phyloP scores from a whole-genome alignment of 2,113 vertebrate species.

The Catagonus wagneri region DNA sequence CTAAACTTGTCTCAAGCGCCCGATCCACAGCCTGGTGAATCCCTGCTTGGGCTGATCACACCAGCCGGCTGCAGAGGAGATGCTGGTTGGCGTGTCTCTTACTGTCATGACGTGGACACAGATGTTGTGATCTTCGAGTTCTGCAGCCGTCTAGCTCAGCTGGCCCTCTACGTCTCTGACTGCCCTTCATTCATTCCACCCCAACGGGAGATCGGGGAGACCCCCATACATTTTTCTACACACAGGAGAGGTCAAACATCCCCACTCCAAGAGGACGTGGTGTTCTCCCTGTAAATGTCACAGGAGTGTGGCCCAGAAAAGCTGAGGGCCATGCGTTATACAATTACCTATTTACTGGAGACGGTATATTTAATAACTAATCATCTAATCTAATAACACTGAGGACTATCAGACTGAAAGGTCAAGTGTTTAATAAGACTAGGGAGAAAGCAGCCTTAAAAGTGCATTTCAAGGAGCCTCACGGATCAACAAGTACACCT shows the following conservation, averaged over 20 bases:
- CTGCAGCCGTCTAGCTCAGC: not conserved
- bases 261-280: constrained; percentile 40
- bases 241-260: constrained; percentile 73
- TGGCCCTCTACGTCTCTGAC: not conserved
- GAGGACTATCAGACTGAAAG: constrained; percentile 87
- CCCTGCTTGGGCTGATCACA: not conserved
- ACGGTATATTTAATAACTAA: constrained; percentile 88
- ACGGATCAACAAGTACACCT: constrained; percentile 81
- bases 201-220: not conserved
- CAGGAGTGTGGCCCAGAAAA: constrained; percentile 81
- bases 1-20: not conserved
- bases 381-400: constrained; percentile 85
- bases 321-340: constrained; percentile 80
- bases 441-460: constrained; percentile 82
- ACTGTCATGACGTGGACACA: not conserved
- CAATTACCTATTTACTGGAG: constrained; percentile 87
- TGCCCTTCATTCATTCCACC: not conserved
- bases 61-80: not conserved
- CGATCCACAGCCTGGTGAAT: not conserved
- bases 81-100: not conserved
- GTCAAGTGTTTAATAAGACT: constrained; percentile 87
- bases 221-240: not conserved
- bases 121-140: not conserved
- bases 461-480: constrained; percentile 80
- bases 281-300: constrained; percentile 80